Evolutionary conservation across 1,140 invertebrate species (phyloP), one percentile per base, ranked within the genome.

Genomic region (Bathynomus jamesi): DNA sequence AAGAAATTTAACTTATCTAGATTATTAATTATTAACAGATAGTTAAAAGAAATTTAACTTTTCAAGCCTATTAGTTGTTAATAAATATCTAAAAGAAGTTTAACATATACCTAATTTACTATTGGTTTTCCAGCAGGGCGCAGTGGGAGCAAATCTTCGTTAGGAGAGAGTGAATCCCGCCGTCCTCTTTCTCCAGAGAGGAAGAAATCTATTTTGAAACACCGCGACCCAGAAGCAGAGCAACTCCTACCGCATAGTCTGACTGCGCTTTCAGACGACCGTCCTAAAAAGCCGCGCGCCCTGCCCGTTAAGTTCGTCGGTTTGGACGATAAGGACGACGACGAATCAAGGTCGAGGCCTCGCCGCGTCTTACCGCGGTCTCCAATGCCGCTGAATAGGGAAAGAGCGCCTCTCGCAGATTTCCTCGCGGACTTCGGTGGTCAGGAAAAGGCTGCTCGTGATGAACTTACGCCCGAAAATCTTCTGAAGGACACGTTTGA

Each of bases 121-220:
- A n/a, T n/a, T n/a, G n/a, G n/a, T n/a, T n/a, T 69, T 63, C 28
- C 53, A 25, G 78, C 82, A 89, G 87, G 86, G 76, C 84, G 82
- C 78, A 85, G 84, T 77, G 82, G 83, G 61, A 89, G 87, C 80
- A 89, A 89, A 81, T 86, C 89, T 75, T 90, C 88, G 68, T 81
- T 89, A 73, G 90, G 88, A 64, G 87, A 85, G 53, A 89, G 62
- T 88, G 89, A 78, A 87, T 90, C 81, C 79, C 86, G 86, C 31
- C 87, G 87, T 72, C 71, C 63, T 71, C 82, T 87, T 76, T 88
- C 88, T 80, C 84, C 87, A 87, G 78, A 89, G 87, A 76, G 80
- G 72, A 81, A 82, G 63, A 91, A 90, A 82, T 91, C 90, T 71
- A 91, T 92, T 79, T 82, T 92, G 77, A 92, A 91, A 83, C 89